Conservation (phyloP, 2,888 invertebrate species). For the Drosophila ezoana region DNA sequence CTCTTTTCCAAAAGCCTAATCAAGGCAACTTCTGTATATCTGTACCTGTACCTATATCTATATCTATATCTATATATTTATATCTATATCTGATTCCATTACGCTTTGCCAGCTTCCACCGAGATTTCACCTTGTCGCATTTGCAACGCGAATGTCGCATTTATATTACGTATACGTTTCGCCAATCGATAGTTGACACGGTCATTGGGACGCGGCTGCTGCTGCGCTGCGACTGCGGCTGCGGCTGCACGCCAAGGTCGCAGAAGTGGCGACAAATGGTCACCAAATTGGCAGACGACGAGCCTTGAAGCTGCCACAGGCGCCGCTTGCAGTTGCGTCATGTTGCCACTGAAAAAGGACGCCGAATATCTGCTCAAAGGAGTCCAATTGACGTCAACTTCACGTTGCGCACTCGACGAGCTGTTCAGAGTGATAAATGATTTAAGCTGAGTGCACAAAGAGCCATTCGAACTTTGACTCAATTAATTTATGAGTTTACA, state of each 20-base stretch:
- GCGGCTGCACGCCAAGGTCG: conserved; percentile 37
- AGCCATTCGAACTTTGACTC: conserved; percentile 11
- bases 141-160: conserved; percentile 8
- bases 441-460: neutral
- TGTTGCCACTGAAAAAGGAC: conserved; percentile 14
- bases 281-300: conserved; percentile 58
- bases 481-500: conserved; percentile 48
- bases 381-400: conserved; percentile 31
- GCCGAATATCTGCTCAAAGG: neutral
- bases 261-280: conserved; percentile 47
- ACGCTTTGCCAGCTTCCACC: too few species aligned
- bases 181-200: conserved; percentile 67
- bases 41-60: too few species aligned
- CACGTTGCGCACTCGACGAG: conserved; percentile 1
- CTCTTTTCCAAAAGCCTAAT: too few species aligned
- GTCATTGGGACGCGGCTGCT: conserved; percentile 19
- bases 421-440: neutral
- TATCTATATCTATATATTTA: too few species aligned
- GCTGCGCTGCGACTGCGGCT: conserved; percentile 2
- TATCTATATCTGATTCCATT: too few species aligned
- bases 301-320: conserved; percentile 42
- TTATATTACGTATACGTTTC: conserved; percentile 58
- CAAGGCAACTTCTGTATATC: too few species aligned
- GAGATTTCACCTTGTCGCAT: conserved; percentile 9
- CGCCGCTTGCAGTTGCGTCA: conserved; percentile 50